Percentiles rank a stretch among this genome's conserved stretches.
phyloP scores from a whole-genome alignment of 2,113 vertebrate genomes.

The Physeter macrocephalus region DNA sequence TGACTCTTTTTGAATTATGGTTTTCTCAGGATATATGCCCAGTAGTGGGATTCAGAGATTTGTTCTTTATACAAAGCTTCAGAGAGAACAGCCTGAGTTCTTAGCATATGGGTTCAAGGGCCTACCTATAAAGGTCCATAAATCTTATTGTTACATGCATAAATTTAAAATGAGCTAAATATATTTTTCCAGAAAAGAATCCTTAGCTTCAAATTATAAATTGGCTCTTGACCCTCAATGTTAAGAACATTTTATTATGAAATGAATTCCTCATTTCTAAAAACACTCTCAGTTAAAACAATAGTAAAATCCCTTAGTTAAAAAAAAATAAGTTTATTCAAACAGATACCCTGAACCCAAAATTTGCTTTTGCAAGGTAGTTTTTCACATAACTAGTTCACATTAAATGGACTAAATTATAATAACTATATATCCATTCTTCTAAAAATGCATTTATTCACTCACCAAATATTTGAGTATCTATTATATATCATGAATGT shows the following conservation, averaged over 20 bases:
- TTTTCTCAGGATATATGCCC: too few relatives aligned
- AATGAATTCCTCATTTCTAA: neutral
- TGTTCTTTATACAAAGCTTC: neutral
- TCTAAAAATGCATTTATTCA: neutral
- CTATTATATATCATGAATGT: neutral
- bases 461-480: neutral
- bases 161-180: neutral
- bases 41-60: neutral
- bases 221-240: neutral
- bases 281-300: neutral
- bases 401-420: neutral
- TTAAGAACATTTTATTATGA: neutral
- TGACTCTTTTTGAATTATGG: too few relatives aligned
- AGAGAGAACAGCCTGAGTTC: neutral
- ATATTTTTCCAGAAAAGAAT: neutral
- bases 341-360: neutral
- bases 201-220: conserved; percentile 25
- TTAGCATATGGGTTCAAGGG: neutral
- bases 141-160: neutral
- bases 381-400: neutral
- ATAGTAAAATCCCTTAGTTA: neutral
- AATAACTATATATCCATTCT: neutral
- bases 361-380: neutral
- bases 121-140: neutral
- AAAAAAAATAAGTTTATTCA: neutral